phyloP scores from a whole-genome alignment of 1,140 invertebrate species.

The Habropoda laboriosa region DNA sequence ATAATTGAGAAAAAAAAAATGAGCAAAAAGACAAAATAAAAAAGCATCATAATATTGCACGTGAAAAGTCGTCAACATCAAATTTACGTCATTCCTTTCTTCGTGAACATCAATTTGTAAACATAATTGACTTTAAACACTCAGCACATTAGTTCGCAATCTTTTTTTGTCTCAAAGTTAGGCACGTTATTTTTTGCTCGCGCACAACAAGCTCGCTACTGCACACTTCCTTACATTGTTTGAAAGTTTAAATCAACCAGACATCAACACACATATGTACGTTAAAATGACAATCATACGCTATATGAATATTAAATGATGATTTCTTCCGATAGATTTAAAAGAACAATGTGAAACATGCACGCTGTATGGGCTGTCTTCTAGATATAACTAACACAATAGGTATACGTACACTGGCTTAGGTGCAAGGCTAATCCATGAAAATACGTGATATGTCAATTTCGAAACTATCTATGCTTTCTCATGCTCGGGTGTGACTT shows the following conservation, averaged over 20 bases:
- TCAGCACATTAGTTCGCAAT: background rate
- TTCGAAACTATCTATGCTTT: slow-evolving; percentile 38
- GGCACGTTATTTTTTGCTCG: background rate
- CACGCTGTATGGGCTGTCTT: slow-evolving; percentile 10
- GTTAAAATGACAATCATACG: slow-evolving; percentile 10
- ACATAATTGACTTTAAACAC: background rate
- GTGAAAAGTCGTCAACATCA: background rate
- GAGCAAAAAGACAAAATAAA: background rate
- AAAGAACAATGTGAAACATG: slow-evolving; percentile 16
- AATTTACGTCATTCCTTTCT: background rate
- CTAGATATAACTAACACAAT: slow-evolving; percentile 21
- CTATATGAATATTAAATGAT: background rate
- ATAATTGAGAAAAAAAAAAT: background rate
- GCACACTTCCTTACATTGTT: background rate
- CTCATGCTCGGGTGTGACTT: slow-evolving; percentile 39
- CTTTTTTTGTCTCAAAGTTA: background rate
- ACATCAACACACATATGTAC: background rate
- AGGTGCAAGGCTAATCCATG: slow-evolving; percentile 21
- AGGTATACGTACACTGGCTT: slow-evolving; percentile 26
- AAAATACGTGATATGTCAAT: slow-evolving; percentile 58
- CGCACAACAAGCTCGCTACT: background rate
- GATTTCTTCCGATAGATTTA: background rate
- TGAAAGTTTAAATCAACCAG: background rate
- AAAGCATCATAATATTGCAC: background rate
- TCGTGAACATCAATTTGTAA: too few species aligned